Percentiles rank a stretch among this genome's conserved stretches.
These are phyloP conservation scores for Colostygia pectinataria DNA, from an alignment of 2,888 invertebrate species.

Conservation along the genomic window DNA sequence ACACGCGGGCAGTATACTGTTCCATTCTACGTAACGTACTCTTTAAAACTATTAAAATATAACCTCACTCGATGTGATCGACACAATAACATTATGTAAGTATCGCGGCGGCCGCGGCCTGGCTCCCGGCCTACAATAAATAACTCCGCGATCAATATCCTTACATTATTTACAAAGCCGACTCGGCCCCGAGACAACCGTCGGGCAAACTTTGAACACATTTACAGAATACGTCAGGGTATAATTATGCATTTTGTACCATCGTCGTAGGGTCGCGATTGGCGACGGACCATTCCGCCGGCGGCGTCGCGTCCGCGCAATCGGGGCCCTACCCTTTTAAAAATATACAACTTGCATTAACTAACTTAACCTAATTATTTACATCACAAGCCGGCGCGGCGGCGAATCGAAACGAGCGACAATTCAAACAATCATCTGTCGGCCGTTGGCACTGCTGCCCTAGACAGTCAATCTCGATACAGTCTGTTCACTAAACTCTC, in stretches of 20 bases:
- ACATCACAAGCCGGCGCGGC: constrained; percentile 37
- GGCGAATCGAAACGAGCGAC: constrained; percentile 20
- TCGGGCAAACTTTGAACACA: constrained; percentile 34
- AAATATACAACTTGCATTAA: constrained; percentile 52
- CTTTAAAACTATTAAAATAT: constrained; percentile 51
- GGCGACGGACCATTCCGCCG: constrained; percentile 18
- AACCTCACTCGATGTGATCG: constrained; percentile 59
- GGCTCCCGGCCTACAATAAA: constrained; percentile 32
- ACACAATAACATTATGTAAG: constrained; percentile 65
- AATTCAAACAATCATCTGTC: constrained; percentile 12
- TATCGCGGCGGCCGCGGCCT: constrained; percentile 37
- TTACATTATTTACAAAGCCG: constrained; percentile 44
- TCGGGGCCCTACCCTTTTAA: constrained; percentile 61
- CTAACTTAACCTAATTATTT: constrained; percentile 44
- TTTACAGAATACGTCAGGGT: constrained; percentile 35
- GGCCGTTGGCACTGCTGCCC: not conserved
- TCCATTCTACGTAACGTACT: constrained; percentile 21
- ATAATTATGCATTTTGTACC: constrained; percentile 76
- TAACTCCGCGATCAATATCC: constrained; percentile 30
- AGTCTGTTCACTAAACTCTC: not conserved
- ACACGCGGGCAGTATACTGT: constrained; percentile 43
- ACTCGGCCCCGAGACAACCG: constrained; percentile 17
- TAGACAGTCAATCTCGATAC: not conserved
- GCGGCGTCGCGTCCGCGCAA: constrained; percentile 51
- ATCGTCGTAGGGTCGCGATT: constrained; percentile 54